Evolutionary conservation across 2,888 invertebrate genomes (phyloP).

Genomic region (Villa cingulata): DNA sequence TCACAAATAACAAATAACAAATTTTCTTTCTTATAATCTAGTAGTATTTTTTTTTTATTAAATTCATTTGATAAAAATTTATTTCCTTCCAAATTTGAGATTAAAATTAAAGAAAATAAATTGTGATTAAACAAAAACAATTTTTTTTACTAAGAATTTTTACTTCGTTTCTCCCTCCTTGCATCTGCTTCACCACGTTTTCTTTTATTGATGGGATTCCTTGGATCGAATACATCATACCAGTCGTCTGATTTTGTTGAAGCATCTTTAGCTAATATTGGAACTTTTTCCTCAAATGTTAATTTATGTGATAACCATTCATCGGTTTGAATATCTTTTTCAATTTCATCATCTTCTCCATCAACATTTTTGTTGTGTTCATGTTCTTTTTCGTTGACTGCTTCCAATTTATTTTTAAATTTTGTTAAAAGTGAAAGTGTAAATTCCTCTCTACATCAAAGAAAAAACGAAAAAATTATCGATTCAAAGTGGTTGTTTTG

Average conservation of each 20-base stretch:
- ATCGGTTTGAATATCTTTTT: slow-evolving; percentile 25
- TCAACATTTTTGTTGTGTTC: slow-evolving; percentile 21
- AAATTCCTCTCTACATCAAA: slow-evolving; percentile 45
- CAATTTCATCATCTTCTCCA: slow-evolving; percentile 19
- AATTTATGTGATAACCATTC: slow-evolving; percentile 33
- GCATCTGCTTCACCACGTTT: slow-evolving; percentile 46
- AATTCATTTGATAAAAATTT: too few relatives aligned
- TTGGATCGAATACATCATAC: slow-evolving; percentile 93
- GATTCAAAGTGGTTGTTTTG: neutral
- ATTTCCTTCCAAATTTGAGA: too few relatives aligned
- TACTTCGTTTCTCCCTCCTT: neutral
- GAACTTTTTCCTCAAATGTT: slow-evolving; percentile 48
- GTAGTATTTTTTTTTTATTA: too few relatives aligned
- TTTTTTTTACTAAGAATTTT: neutral
- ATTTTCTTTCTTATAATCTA: too few relatives aligned
- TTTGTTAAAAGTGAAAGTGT: slow-evolving; percentile 68
- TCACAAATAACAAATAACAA: too few relatives aligned
- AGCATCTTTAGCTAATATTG: slow-evolving; percentile 76
- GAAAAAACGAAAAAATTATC: neutral
- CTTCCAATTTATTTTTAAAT: slow-evolving; percentile 66
- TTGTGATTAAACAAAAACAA: too few relatives aligned
- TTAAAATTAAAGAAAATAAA: too few relatives aligned
- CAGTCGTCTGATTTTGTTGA: slow-evolving; percentile 87
- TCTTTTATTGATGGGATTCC: slow-evolving; percentile 86
- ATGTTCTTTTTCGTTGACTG: slow-evolving; percentile 46